Evolutionary conservation across 2,888 invertebrate genomes (phyloP).

Genomic region (Caenorhabditis sinica): DNA sequence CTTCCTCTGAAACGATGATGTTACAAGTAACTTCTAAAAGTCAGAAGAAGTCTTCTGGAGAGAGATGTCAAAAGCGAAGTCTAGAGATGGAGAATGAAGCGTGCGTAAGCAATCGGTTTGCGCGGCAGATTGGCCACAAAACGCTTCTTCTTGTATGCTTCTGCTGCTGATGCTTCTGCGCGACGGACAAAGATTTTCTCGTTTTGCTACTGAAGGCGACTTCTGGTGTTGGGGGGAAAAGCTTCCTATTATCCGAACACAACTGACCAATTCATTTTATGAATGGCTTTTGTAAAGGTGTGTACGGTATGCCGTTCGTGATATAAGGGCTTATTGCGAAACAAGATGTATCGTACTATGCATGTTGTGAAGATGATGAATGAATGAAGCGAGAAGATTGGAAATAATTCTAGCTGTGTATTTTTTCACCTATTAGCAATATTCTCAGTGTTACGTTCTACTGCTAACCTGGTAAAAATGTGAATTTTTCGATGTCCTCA

Average conservation of each 20-base stretch:
- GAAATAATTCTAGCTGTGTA: no score
- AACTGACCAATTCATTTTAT: slow-evolving; percentile 20
- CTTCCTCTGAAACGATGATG: not conserved
- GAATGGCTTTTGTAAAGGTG: slow-evolving; percentile 21
- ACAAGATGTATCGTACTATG: not conserved
- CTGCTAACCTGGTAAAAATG: no score
- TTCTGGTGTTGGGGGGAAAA: not conserved
- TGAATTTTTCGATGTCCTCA: no score
- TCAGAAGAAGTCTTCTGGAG: not conserved
- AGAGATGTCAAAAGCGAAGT: not conserved
- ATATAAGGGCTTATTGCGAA: slow-evolving; percentile 15
- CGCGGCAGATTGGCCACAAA: slow-evolving; percentile 34
- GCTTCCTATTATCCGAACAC: slow-evolving; percentile 34
- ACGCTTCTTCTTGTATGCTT: slow-evolving; percentile 9
- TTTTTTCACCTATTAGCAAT: no score
- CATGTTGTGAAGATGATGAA: not conserved
- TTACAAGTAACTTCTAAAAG: not conserved
- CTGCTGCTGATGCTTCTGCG: no score
- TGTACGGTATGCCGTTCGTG: slow-evolving; percentile 12
- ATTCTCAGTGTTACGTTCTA: no score
- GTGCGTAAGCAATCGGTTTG: slow-evolving; percentile 9
- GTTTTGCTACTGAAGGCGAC: slow-evolving; percentile 25
- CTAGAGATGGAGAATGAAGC: slow-evolving; percentile 11
- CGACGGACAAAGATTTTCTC: slow-evolving; percentile 33
- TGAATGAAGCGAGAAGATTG: no score